Conservation (phyloP, 2,113 vertebrate genomes). For the Helogale parvula region DNA sequence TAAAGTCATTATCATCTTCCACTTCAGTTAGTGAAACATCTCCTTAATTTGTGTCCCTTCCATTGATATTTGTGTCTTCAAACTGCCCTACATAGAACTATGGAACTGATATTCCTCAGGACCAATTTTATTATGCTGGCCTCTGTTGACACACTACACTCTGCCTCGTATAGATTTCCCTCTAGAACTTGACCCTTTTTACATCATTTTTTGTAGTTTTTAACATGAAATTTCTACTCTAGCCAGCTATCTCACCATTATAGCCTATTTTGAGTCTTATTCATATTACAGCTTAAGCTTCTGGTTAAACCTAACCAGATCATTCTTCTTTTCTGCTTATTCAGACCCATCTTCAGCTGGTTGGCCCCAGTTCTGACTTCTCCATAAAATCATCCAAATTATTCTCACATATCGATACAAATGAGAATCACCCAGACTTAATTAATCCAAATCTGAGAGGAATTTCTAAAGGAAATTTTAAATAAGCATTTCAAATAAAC, state of each 20-base stretch:
- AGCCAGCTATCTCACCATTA: background rate
- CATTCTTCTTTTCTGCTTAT: background rate
- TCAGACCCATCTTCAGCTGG: background rate
- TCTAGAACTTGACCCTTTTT: background rate
- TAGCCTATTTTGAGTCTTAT: background rate
- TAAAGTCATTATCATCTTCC: background rate
- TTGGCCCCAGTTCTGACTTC: background rate
- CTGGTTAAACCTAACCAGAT: background rate
- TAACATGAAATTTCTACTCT: background rate
- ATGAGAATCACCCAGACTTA: background rate
- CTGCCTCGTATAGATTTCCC: background rate
- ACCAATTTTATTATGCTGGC: background rate
- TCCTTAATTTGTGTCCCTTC: background rate
- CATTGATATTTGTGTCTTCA: background rate
- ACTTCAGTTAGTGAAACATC: background rate
- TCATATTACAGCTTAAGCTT: background rate
- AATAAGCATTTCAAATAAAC: slow-evolving; percentile 16
- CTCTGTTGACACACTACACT: background rate
- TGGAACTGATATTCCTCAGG: background rate
- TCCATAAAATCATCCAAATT: background rate
- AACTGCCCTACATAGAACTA: rapidly evolving
- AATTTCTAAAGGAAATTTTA: background rate
- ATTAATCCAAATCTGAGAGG: background rate
- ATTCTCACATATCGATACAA: background rate
- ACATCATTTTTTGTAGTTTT: background rate